A percentile compares a stretch with the other conserved stretches of the same genome.
Conservation (phyloP, 2,113 vertebrate species). For the Lota lota region DNA sequence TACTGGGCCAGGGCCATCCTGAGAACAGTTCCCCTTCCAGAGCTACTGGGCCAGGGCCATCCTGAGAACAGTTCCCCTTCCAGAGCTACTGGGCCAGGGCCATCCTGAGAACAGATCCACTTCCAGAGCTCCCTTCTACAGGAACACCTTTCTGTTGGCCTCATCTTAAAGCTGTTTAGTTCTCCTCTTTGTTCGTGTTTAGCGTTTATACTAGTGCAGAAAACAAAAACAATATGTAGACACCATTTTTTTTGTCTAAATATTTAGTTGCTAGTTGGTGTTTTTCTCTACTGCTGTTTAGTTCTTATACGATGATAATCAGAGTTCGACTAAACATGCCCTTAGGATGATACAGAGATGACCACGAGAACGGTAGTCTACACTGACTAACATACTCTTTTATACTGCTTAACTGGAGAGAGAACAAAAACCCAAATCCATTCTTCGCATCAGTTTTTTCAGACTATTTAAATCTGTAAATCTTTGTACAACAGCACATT, state of each 20-base stretch:
- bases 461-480: constrained; percentile 10
- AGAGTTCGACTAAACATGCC: constrained; percentile 71
- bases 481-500: constrained; percentile 8
- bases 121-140: no score
- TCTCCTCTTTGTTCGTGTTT: constrained; percentile 35
- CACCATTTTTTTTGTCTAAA: background rate
- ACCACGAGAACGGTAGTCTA: constrained; percentile 68
- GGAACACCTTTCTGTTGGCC: constrained; percentile 55
- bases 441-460: constrained; percentile 12
- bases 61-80: no score
- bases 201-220: constrained; percentile 27
- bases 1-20: constrained; percentile 30
- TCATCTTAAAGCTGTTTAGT: constrained; percentile 33
- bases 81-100: no score
- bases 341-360: constrained; percentile 44
- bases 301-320: constrained; percentile 69
- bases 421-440: constrained; percentile 7
- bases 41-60: no score
- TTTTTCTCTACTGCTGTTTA: constrained; percentile 49
- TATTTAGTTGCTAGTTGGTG: constrained; percentile 18
- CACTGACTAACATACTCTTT: constrained; percentile 77
- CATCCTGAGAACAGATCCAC: no score
- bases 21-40: no score
- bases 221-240: constrained; percentile 28
- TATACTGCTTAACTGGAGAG: constrained; percentile 60